Evolutionary conservation across 2,888 invertebrate species (phyloP), one percentile per base, ranked within the genome.

Genomic region (Drosophila putrida): DNA sequence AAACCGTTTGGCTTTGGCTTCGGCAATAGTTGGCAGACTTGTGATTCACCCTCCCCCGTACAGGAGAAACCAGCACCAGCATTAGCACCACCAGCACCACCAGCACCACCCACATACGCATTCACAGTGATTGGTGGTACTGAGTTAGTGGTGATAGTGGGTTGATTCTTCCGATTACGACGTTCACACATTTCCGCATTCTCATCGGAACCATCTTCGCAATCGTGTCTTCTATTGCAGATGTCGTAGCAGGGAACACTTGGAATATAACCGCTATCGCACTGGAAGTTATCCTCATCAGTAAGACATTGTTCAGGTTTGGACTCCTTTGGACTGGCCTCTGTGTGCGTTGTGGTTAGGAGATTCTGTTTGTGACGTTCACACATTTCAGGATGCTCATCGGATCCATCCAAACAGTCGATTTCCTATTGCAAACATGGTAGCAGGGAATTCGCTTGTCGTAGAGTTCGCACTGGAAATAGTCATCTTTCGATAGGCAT

Each of bases 121-220:
- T 9, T 4, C 9, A 20, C 20, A 20, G 6, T 44, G 44, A 4
- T 9, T 11, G 43, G 43, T 43, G 10, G 0, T 3, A 0, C 10
- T n/a, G n/a, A n/a, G n/a, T n/a, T n/a, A 4, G 11, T 11, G 11
- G 0, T 11, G 11, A 1, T 3, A 8, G 6, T 6, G 11, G 25
- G 1, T 13, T 9, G 2, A 20, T 6, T 0, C 11, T 0, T 0
- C 10, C 4, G 36, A 31, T 27, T 10, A 4, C 25, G 27, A 5
- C 35, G 55, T 0, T 4, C 15, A 31, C 87, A 88, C 10, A 80
- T 31, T 0, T 72, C 71, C 5, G 47, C 10, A 1, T 89, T 83
- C 90, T 96, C 96, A 83, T 96, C 96, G 78, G 95, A 95, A 11
- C 91, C 93, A 90, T 95, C 94, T 0, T 93, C 93, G 88, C 95